phyloP scores from a whole-genome alignment of 2,797 vertebrate species.

The Coregonus sp. region DNA sequence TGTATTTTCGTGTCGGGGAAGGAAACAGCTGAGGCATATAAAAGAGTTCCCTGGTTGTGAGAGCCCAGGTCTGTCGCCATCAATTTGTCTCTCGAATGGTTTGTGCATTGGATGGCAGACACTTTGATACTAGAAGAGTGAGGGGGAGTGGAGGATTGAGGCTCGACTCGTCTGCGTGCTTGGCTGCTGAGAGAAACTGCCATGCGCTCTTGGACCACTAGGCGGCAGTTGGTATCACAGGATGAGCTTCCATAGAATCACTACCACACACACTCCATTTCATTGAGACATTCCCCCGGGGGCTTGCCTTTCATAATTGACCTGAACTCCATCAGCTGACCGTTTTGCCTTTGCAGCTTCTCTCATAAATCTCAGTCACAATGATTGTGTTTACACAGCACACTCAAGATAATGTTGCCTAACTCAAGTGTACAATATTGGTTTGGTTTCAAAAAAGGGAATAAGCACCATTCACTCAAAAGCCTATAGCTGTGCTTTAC shows the following conservation, averaged over 20 bases:
- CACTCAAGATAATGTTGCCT: background rate
- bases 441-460: background rate
- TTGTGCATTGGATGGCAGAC: slow-evolving; percentile 13
- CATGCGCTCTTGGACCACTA: slow-evolving; percentile 24
- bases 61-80: slow-evolving; percentile 22
- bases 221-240: slow-evolving; percentile 33
- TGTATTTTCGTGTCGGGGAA: slow-evolving; percentile 18
- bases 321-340: background rate
- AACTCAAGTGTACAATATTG: background rate
- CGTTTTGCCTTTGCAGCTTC: background rate
- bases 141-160: background rate
- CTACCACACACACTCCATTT: background rate
- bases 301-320: slow-evolving; percentile 5
- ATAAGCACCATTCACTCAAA: background rate
- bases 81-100: slow-evolving; percentile 16
- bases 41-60: slow-evolving; percentile 9
- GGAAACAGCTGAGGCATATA: slow-evolving; percentile 27
- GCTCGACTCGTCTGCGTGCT: background rate
- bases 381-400: slow-evolving; percentile 1
- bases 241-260: background rate
- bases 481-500: background rate
- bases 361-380: background rate
- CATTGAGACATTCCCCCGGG: background rate
- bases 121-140: slow-evolving; percentile 12
- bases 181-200: background rate